phyloP scores from a whole-genome alignment of 2,113 vertebrate species.

The Hydropotes inermis region DNA sequence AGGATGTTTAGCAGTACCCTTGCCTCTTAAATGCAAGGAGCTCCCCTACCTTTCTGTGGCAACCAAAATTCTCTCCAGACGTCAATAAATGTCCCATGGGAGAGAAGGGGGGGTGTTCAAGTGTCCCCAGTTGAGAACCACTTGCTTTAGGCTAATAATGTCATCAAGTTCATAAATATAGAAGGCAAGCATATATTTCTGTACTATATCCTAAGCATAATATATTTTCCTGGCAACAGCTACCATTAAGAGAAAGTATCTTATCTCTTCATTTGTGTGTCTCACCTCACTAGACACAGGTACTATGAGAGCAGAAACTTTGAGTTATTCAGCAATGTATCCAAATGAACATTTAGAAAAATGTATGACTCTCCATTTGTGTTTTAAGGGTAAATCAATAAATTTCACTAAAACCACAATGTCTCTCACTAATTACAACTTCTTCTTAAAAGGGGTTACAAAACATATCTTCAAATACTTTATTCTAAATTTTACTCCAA shows the following conservation, averaged over 20 bases:
- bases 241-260: neutral
- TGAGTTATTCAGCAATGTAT: neutral
- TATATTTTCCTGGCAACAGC: neutral
- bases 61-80: neutral
- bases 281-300: neutral
- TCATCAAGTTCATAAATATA: neutral
- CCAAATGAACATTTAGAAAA: neutral
- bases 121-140: neutral
- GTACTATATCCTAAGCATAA: neutral
- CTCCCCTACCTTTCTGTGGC: neutral
- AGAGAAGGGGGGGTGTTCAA: neutral
- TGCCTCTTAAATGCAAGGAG: neutral
- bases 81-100: neutral
- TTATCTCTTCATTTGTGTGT: neutral
- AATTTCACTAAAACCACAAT: neutral
- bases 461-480: neutral
- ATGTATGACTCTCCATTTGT: neutral
- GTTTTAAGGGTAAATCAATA: neutral
- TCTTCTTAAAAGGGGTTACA: neutral
- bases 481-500: neutral
- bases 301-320: neutral
- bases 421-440: neutral
- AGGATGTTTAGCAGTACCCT: neutral
- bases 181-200: neutral
- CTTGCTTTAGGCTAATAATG: neutral